Evolutionary conservation across 2,113 vertebrate genomes (phyloP), one percentile per base, ranked within the genome.

Genomic region (Chaetodon trifascialis): DNA sequence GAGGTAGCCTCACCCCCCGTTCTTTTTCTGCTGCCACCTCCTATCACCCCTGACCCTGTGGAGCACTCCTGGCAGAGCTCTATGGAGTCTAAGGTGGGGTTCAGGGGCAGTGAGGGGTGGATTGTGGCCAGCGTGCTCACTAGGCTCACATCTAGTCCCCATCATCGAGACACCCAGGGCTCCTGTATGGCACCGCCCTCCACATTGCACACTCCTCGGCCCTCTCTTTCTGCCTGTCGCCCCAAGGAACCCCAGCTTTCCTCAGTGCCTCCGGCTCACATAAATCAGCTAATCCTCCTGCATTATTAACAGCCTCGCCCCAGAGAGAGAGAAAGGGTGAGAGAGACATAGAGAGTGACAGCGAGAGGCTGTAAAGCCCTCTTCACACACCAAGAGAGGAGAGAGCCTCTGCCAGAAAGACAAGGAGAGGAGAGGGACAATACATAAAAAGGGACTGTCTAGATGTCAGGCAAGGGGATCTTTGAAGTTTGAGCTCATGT

Each of bases 281-380:
- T 90, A 87, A 94, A 92, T 83, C 88, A 90, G 82, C 88, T 93
- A 94, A 93, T 94, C 91, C 89, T 93, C 81, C 84, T 94, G 89
- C 89, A 95, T 94, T 93, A 93, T 93, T 94, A 93, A 94, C 83
- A 90, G 81, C 73, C 79, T 79, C 66, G 40, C 88, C 85, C 86
- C 74, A 67, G 79, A 90, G 88, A 91, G 81, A 74, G 75, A 69
- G 73, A 66, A 23, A 44, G 71, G 30, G 81, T 17, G 71, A 87
- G 54, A 90, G 80, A 92, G 86, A 85, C 47, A 83, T 70, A 82
- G 76, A 54, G 89, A 91, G 73, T 87, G 91, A 86, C 87, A 89
- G 60, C 78, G 75, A 81, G 80, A 80, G 62, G 56, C 80, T 5
- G 36, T 11, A 72, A 80, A 91, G 80, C 85, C 73, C 72, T 86